phyloP scores from a whole-genome alignment of 2,797 vertebrate genomes.

The Nothura maculosa region DNA sequence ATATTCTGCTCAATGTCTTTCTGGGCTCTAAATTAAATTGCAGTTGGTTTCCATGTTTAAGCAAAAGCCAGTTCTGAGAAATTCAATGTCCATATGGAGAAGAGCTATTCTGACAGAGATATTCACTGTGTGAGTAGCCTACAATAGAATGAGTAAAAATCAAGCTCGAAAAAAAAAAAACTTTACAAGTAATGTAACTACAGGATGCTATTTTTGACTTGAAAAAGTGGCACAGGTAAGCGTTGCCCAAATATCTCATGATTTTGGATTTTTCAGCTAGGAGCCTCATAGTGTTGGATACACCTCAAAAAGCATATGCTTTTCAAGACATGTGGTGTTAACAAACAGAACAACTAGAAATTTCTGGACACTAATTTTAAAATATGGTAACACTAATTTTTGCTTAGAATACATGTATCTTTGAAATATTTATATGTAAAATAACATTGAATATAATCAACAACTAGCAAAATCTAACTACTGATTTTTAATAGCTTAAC shows the following conservation, averaged over 20 bases:
- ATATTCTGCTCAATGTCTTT: neutral
- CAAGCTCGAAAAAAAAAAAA: neutral
- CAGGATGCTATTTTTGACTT: neutral
- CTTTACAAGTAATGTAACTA: neutral
- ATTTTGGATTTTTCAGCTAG: neutral
- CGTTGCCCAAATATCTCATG: neutral
- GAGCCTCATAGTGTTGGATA: neutral
- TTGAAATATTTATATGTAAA: neutral
- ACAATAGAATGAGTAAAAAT: neutral
- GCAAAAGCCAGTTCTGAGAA: neutral
- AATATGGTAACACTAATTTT: neutral
- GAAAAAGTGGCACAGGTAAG: neutral
- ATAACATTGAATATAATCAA: neutral
- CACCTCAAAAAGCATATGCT: neutral
- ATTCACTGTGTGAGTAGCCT: neutral
- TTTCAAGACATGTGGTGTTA: neutral
- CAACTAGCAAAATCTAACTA: neutral
- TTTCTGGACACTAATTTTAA: neutral
- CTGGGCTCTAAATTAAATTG: neutral
- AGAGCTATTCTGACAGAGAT: neutral
- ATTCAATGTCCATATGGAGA: neutral
- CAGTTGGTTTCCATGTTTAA: neutral
- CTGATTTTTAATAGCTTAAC: neutral
- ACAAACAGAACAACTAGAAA: neutral
- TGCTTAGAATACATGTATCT: neutral